These are phyloP conservation scores for Perognathus longimembris DNA, from an alignment of 2,113 vertebrate genomes.

Conservation along the genomic window DNA sequence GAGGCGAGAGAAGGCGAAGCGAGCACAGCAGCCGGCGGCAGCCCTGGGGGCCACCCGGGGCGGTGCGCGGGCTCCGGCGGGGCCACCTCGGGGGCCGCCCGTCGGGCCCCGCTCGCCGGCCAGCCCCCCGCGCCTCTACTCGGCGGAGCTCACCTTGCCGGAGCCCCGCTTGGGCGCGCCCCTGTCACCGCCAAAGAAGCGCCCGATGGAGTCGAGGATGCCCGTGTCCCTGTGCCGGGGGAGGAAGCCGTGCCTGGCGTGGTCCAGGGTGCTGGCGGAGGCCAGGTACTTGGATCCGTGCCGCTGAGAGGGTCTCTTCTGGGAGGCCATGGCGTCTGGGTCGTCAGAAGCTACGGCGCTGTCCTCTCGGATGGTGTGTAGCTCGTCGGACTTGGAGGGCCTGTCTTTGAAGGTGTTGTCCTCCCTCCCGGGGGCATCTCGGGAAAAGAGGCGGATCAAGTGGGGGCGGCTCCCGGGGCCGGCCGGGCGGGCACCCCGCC, in stretches of 20 bases:
- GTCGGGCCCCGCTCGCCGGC: too few relatives aligned
- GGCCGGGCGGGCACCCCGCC: constrained; percentile 92
- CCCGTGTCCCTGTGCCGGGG: constrained; percentile 94
- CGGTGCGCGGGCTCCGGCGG: not conserved
- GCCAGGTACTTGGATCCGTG: constrained; percentile 92
- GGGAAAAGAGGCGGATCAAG: constrained; percentile 99
- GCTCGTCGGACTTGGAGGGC: constrained; percentile 98
- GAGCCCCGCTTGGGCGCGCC: constrained; percentile 93
- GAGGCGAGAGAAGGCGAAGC: not conserved
- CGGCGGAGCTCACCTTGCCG: constrained; percentile 96
- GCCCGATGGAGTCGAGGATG: constrained; percentile 97
- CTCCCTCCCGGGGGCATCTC: constrained; percentile 98
- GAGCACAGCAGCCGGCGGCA: not conserved
- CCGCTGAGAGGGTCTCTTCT: constrained; percentile 91
- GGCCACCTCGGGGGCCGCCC: too few relatives aligned
- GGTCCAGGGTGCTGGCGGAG: constrained; percentile 94
- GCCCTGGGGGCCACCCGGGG: not conserved
- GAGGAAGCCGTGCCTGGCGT: constrained; percentile 90
- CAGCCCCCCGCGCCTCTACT: constrained; percentile 74
- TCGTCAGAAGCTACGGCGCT: constrained; percentile 91
- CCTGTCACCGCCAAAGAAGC: constrained; percentile 97
- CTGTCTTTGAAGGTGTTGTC: constrained; percentile 99
- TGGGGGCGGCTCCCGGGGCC: constrained; percentile 95
- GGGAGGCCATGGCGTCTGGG: constrained; percentile 92
- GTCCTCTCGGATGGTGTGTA: constrained; percentile 98